Evolutionary conservation across 2,888 invertebrate genomes (phyloP).

Genomic region (Sinhomidia bicolor): DNA sequence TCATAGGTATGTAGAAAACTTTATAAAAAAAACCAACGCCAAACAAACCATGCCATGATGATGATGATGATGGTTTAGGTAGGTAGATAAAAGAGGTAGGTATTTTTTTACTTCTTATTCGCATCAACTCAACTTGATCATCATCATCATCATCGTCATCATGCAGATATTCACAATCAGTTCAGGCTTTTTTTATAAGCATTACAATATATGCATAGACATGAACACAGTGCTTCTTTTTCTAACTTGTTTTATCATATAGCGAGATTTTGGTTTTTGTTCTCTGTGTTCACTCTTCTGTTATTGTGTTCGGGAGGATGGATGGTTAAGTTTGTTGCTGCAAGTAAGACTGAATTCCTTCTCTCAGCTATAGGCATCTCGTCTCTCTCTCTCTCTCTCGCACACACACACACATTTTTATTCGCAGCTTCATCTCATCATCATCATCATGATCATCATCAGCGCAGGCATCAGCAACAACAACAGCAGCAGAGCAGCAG

Average conservation of each 20-base stretch:
- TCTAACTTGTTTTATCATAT: slow-evolving; percentile 41
- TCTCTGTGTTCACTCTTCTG: slow-evolving; percentile 47
- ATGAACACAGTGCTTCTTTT: slow-evolving; percentile 47
- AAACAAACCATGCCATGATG: slow-evolving; percentile 43
- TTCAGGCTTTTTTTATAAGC: slow-evolving; percentile 42
- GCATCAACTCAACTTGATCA: slow-evolving; percentile 47
- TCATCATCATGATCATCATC: not conserved
- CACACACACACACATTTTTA: slow-evolving; percentile 28
- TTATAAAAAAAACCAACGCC: slow-evolving; percentile 38
- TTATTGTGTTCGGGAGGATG: slow-evolving; percentile 41
- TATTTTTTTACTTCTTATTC: slow-evolving; percentile 9
- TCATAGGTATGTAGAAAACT: not conserved
- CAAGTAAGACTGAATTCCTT: not conserved
- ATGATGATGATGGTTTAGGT: slow-evolving; percentile 20
- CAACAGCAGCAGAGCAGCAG: not conserved
- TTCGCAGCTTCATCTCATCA: slow-evolving; percentile 15
- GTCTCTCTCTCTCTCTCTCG: slow-evolving; percentile 8
- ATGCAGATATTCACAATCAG: slow-evolving; percentile 51
- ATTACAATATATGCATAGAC: slow-evolving; percentile 23
- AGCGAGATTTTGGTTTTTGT: slow-evolving; percentile 20
- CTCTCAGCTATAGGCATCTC: slow-evolving; percentile 17
- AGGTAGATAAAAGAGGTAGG: not conserved
- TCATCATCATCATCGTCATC: slow-evolving; percentile 26
- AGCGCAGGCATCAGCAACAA: slow-evolving; percentile 7
- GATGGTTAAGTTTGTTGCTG: not conserved